Percentiles rank a stretch among this genome's conserved stretches.
Evolutionary conservation across 2,888 invertebrate genomes (phyloP).

Genomic region (Apocheima hispidaria): DNA sequence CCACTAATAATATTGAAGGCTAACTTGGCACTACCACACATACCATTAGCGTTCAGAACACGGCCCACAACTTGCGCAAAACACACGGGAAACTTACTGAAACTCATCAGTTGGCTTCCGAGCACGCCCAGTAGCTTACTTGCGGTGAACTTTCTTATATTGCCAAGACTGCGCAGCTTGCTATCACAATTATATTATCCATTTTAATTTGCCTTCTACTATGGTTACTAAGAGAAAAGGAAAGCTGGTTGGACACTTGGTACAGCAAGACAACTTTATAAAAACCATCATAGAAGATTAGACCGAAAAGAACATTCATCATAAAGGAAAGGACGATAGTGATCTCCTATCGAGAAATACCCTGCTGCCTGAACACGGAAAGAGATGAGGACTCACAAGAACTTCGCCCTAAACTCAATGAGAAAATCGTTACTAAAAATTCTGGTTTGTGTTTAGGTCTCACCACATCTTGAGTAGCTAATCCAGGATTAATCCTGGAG

Average conservation of each 20-base stretch:
- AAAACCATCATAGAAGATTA: too few species aligned
- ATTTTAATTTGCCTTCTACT: neutral
- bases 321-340: too few species aligned
- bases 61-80: conserved; percentile 62
- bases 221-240: too few species aligned
- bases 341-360: too few species aligned
- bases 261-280: too few species aligned
- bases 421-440: too few species aligned
- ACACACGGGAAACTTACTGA: conserved; percentile 72
- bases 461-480: neutral
- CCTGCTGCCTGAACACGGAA: too few species aligned
- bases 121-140: conserved; percentile 70
- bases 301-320: too few species aligned
- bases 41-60: conserved; percentile 63
- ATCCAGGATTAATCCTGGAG: conserved; percentile 2
- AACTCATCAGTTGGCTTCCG: conserved; percentile 77
- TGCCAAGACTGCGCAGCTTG: conserved; percentile 45
- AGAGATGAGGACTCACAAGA: too few species aligned
- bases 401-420: too few species aligned
- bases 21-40: conserved; percentile 46
- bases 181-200: conserved; percentile 39
- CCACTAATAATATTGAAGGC: conserved; percentile 32
- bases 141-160: conserved; percentile 71
- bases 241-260: too few species aligned
- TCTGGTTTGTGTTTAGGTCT: too few species aligned